Evolutionary conservation across 1,140 invertebrate genomes (phyloP).

Genomic region (Sweltsa coloradensis): DNA sequence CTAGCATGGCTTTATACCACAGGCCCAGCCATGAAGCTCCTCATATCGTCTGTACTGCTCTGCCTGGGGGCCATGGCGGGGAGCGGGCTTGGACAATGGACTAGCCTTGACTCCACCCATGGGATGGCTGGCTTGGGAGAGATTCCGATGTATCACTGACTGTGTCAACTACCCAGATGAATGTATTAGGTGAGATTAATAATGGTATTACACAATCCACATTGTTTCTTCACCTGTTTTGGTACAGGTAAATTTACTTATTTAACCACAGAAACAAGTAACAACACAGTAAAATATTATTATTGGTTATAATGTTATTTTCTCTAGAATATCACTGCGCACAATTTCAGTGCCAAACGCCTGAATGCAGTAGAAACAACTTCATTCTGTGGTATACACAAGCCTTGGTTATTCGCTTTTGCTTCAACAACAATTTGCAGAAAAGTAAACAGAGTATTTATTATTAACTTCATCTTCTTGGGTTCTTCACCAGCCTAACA

Average conservation of each 20-base stretch:
- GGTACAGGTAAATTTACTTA: not conserved
- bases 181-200: constrained; percentile 43
- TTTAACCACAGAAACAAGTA: not conserved
- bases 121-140: constrained; percentile 69
- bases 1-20: too few relatives aligned
- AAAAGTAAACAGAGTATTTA: too few relatives aligned
- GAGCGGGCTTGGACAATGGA: constrained; percentile 49
- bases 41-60: too few relatives aligned
- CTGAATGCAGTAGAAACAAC: not conserved
- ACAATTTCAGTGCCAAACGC: not conserved
- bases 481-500: too few relatives aligned
- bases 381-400: too few relatives aligned
- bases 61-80: too few relatives aligned
- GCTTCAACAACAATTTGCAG: too few relatives aligned
- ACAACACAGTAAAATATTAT: not conserved
- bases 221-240: not conserved
- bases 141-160: constrained; percentile 56
- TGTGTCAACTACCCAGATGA: constrained; percentile 52
- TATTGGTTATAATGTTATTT: not conserved
- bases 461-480: too few relatives aligned
- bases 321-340: not conserved
- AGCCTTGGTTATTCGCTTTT: too few relatives aligned
- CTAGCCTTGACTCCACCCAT: constrained; percentile 50
- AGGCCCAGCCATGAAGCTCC: too few relatives aligned
- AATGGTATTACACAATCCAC: not conserved